phyloP scores from a whole-genome alignment of 2,797 vertebrate genomes.

The Xyrichtys novacula region DNA sequence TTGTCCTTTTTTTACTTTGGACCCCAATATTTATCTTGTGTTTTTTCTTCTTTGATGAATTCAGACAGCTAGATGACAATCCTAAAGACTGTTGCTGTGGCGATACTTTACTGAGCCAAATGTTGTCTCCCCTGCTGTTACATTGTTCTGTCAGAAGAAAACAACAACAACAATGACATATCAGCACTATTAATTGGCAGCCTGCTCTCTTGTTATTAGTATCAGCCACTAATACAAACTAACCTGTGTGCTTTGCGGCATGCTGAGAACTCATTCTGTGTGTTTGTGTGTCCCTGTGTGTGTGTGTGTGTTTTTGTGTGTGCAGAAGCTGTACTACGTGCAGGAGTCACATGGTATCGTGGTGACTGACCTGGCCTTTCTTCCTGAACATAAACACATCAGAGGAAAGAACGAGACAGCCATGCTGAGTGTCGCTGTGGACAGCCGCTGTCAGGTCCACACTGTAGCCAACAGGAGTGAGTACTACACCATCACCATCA shows the following conservation, averaged over 20 bases:
- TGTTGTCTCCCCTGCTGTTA: too few relatives aligned
- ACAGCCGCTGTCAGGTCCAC: constrained; percentile 96
- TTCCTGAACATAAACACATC: constrained; percentile 86
- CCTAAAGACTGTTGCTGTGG: too few relatives aligned
- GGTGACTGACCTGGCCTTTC: constrained; percentile 93
- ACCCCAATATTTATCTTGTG: too few relatives aligned
- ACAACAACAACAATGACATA: too few relatives aligned
- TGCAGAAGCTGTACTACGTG: constrained; percentile 92
- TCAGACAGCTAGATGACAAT: too few relatives aligned
- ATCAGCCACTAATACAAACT: not conserved
- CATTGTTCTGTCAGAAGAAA: too few relatives aligned
- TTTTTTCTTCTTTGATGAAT: too few relatives aligned
- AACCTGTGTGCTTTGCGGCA: not conserved
- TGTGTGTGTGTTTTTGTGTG: constrained; percentile 14
- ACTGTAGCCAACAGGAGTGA: constrained; percentile 87
- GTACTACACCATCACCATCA: constrained; percentile 60
- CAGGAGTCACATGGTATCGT: constrained; percentile 95
- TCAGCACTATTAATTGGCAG: too few relatives aligned
- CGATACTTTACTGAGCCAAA: too few relatives aligned
- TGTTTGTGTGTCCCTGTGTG: not conserved
- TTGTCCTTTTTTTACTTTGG: too few relatives aligned
- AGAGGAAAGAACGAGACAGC: constrained; percentile 89
- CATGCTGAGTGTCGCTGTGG: constrained; percentile 94
- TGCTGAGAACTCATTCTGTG: not conserved
- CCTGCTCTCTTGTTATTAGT: too few relatives aligned